Percentiles rank a stretch among this genome's conserved stretches.
Conservation (phyloP, 1,140 invertebrate genomes). For the Drosophila guanche region DNA sequence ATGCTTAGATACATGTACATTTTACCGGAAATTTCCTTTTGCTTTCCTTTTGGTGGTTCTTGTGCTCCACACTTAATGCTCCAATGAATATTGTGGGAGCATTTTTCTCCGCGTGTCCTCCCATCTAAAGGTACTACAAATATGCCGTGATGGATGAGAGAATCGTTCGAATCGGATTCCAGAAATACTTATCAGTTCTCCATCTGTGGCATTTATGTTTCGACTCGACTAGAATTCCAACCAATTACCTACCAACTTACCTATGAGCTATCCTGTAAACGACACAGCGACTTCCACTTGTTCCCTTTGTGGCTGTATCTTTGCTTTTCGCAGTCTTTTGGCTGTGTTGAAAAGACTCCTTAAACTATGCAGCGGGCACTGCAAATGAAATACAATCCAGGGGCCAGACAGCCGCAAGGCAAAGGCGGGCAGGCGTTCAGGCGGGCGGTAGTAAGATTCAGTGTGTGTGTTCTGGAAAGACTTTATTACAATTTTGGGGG, state of each 20-base stretch:
- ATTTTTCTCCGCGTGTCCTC: slow-evolving; percentile 27
- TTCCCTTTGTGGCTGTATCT: slow-evolving; percentile 6
- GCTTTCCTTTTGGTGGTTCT: slow-evolving; percentile 13
- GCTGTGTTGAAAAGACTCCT: slow-evolving; percentile 7
- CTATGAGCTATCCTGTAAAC: too few species aligned
- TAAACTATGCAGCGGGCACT: slow-evolving; percentile 56
- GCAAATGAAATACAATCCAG: slow-evolving; percentile 37
- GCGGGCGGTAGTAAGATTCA: not conserved
- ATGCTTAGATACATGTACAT: not conserved
- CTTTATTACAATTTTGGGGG: slow-evolving; percentile 63
- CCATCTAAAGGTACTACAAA: slow-evolving; percentile 35
- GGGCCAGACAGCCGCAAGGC: slow-evolving; percentile 34
- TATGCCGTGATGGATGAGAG: slow-evolving; percentile 23
- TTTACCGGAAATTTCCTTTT: slow-evolving; percentile 30
- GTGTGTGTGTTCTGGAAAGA: slow-evolving; percentile 1
- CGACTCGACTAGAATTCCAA: too few species aligned
- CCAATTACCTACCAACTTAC: too few species aligned
- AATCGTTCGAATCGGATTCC: too few species aligned
- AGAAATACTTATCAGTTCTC: not conserved
- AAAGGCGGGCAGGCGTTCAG: slow-evolving; percentile 1
- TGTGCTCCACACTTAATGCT: slow-evolving; percentile 70
- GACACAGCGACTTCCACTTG: not conserved
- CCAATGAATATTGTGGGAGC: slow-evolving; percentile 66
- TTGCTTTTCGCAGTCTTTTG: slow-evolving; percentile 2
- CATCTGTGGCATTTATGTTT: too few species aligned